Conservation (phyloP, 2,113 vertebrate genomes). For the Anolis sagrei region DNA sequence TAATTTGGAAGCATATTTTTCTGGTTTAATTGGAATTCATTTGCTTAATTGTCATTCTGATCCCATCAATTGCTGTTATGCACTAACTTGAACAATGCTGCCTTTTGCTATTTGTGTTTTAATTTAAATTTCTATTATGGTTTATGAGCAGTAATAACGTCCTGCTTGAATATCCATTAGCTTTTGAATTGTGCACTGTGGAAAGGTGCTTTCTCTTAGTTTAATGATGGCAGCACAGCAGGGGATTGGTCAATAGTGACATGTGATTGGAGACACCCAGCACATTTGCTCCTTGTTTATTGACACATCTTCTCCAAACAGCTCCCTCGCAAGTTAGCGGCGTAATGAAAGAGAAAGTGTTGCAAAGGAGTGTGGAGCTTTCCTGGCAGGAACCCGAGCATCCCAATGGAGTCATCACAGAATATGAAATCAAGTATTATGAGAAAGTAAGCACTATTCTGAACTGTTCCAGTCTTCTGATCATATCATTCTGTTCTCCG, state of each 20-base stretch:
- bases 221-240: constrained; percentile 79
- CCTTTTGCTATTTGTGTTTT: constrained; percentile 85
- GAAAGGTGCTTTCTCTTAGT: constrained; percentile 79
- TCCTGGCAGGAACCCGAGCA: constrained; percentile 99
- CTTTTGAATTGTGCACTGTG: constrained; percentile 72
- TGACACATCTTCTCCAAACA: constrained; percentile 84
- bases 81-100: constrained; percentile 76
- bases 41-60: constrained; percentile 84
- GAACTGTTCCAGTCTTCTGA: constrained; percentile 41
- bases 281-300: constrained; percentile 78
- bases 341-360: constrained; percentile 94
- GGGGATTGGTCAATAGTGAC: constrained; percentile 78
- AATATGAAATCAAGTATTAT: constrained; percentile 99
- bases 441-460: constrained; percentile 90
- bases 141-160: constrained; percentile 84
- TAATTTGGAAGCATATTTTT: constrained; percentile 77
- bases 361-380: constrained; percentile 93
- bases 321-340: constrained; percentile 97
- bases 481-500: neutral
- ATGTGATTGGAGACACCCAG: constrained; percentile 76
- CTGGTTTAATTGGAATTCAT: constrained; percentile 83
- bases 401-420: constrained; percentile 98
- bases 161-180: constrained; percentile 88
- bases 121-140: constrained; percentile 87
- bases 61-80: constrained; percentile 79